Evolutionary conservation across 2,113 vertebrate species (phyloP).

Genomic region (Nesoenas mayeri): DNA sequence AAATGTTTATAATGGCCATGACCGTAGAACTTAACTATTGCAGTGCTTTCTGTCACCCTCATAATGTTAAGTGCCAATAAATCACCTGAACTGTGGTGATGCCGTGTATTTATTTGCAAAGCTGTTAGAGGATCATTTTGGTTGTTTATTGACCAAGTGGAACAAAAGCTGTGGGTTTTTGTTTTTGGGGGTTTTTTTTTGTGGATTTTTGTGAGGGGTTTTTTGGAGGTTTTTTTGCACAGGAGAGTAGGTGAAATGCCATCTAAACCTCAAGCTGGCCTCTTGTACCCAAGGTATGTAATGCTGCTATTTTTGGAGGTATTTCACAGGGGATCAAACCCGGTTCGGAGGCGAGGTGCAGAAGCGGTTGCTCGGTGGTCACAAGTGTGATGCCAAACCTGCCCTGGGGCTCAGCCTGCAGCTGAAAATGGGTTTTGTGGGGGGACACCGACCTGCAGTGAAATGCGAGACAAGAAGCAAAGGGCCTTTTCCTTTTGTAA

Average conservation of each 20-base stretch:
- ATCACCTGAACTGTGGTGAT: slow-evolving; percentile 22
- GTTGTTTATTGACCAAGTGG: neutral
- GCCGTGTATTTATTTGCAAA: slow-evolving; percentile 28
- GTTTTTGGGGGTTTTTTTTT: neutral
- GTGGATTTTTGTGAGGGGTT: neutral
- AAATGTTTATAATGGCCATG: slow-evolving; percentile 58
- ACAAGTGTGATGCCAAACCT: neutral
- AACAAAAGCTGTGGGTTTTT: neutral
- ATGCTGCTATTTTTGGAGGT: neutral
- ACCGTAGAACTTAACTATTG: slow-evolving; percentile 36
- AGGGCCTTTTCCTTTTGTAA: neutral
- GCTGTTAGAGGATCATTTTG: neutral
- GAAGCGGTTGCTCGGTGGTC: neutral
- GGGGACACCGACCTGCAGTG: neutral
- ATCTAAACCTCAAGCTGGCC: neutral
- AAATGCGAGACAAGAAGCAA: neutral
- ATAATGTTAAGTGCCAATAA: slow-evolving; percentile 44
- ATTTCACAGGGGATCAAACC: neutral
- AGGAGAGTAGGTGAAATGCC: neutral
- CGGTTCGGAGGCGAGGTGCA: neutral
- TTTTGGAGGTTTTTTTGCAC: neutral
- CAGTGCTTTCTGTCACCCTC: slow-evolving; percentile 18
- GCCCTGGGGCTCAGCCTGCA: neutral
- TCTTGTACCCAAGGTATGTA: neutral
- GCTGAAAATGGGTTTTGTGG: neutral